These are phyloP conservation scores for Daphoenositta chrysoptera DNA, from an alignment of 2,113 vertebrate genomes.

Conservation along the genomic window DNA sequence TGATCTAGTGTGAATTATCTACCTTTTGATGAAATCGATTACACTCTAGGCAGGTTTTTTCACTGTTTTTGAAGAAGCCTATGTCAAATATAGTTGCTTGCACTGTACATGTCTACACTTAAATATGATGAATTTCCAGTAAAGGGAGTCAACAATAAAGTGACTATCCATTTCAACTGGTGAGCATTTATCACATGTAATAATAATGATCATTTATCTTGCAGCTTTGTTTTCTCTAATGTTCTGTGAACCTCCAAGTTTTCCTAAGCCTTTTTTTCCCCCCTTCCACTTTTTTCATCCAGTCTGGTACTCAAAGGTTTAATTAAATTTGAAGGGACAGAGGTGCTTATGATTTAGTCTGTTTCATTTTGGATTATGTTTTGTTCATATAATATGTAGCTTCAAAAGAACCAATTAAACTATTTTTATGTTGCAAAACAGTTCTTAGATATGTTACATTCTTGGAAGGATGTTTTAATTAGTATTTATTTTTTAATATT, in stretches of 20 bases:
- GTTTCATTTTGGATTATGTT: not conserved
- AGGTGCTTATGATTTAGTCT: not conserved
- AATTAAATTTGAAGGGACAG: not conserved
- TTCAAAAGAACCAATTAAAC: not conserved
- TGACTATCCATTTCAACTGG: not conserved
- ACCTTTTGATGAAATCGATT: not conserved
- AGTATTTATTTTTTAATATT: not conserved
- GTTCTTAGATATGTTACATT: not conserved
- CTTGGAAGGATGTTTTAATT: not conserved
- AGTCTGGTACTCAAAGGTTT: not conserved
- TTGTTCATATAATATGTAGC: not conserved
- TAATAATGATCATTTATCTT: not conserved
- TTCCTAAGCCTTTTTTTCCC: not conserved
- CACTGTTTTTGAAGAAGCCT: not conserved
- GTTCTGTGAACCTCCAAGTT: not conserved
- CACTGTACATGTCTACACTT: not conserved
- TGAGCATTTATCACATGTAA: not conserved
- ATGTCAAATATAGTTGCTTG: not conserved
- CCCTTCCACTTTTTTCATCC: not conserved
- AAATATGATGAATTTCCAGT: not conserved
- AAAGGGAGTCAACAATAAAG: not conserved
- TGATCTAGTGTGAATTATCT: not conserved
- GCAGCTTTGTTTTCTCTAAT: not conserved
- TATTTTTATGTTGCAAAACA: not conserved
- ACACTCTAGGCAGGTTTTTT: not conserved